Conservation (phyloP, 2,113 vertebrate genomes). For the Thryonomys swinderianus region DNA sequence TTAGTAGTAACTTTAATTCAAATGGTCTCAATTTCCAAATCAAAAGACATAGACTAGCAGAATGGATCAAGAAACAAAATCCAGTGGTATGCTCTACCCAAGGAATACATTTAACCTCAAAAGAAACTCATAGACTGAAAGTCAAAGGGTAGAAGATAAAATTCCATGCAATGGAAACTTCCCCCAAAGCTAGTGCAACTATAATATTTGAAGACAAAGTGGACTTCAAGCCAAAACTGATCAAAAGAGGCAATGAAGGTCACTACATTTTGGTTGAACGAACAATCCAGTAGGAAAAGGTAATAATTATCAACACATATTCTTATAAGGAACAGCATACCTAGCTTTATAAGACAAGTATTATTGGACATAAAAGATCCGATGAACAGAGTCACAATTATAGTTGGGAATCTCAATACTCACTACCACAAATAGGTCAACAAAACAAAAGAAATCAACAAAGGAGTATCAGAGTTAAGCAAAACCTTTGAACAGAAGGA, state of each 20-base stretch:
- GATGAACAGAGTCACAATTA: background rate
- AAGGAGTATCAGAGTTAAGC: background rate
- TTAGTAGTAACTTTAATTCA: background rate
- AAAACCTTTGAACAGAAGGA: background rate
- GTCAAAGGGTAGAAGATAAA: background rate
- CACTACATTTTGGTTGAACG: background rate
- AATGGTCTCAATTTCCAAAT: background rate
- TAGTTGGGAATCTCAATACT: background rate
- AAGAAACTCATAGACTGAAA: background rate
- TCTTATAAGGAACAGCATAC: background rate
- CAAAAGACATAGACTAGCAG: background rate
- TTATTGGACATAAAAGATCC: background rate
- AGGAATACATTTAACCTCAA: background rate
- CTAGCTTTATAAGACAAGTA: background rate
- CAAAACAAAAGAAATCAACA: background rate
- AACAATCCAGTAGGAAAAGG: background rate
- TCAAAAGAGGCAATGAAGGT: background rate
- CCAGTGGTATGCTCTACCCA: background rate
- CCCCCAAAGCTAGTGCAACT: background rate
- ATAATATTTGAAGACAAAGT: background rate
- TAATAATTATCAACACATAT: background rate
- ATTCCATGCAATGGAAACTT: background rate
- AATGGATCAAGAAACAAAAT: background rate
- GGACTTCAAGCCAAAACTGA: background rate
- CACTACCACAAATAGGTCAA: background rate